Percentiles rank a stretch among this genome's conserved stretches.
Evolutionary conservation across 2,888 invertebrate genomes (phyloP).

Genomic region (Acleris literana): DNA sequence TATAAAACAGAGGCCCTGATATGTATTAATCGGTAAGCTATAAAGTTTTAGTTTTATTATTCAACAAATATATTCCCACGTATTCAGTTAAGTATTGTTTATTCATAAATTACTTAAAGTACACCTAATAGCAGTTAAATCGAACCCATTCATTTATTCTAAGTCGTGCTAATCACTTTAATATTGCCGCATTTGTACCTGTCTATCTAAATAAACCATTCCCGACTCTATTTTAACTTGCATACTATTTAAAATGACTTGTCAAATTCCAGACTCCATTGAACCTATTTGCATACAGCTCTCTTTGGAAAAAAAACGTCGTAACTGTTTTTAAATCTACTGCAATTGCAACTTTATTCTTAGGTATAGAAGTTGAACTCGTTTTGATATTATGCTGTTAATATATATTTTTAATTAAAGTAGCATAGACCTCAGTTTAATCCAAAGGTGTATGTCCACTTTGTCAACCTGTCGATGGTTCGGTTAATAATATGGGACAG

Average conservation of each 20-base stretch:
- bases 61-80: too few species aligned
- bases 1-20: too few species aligned
- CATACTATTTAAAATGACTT: slow-evolving; percentile 9
- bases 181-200: slow-evolving; percentile 14
- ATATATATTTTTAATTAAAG: too few species aligned
- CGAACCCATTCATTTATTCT: slow-evolving; percentile 35
- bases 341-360: too few species aligned
- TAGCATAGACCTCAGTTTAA: slow-evolving; percentile 6
- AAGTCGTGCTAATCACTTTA: slow-evolving; percentile 13
- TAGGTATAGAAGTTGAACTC: too few species aligned
- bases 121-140: background rate
- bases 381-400: too few species aligned
- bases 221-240: background rate
- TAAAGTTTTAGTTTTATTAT: too few species aligned
- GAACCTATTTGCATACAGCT: slow-evolving; percentile 23
- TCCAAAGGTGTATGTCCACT: slow-evolving; percentile 25
- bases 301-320: too few species aligned
- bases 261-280: background rate
- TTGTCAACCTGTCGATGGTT: slow-evolving; percentile 38
- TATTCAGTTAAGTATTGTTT: background rate
- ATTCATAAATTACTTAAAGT: background rate
- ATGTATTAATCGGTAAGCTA: too few species aligned
- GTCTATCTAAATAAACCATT: slow-evolving; percentile 4
- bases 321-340: too few species aligned
- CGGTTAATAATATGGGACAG: slow-evolving; percentile 31